These are phyloP conservation scores for Syndactyla subalaris DNA, from an alignment of 2,797 vertebrate species.

Conservation along the genomic window DNA sequence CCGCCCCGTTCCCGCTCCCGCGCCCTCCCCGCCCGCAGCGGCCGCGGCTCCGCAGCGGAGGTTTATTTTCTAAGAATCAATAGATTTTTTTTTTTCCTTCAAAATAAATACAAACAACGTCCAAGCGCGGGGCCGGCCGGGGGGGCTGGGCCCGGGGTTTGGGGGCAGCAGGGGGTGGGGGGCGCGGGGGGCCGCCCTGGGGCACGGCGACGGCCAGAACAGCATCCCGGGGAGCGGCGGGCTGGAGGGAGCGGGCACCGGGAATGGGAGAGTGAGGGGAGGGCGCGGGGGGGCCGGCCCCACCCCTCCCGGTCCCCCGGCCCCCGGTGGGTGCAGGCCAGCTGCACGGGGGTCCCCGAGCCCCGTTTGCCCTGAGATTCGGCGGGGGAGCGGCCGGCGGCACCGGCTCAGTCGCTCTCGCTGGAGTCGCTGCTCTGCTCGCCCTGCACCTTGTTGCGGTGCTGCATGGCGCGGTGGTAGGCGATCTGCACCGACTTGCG, in stretches of 20 bases:
- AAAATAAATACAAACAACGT: slow-evolving; percentile 85
- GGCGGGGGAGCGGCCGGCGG: background rate
- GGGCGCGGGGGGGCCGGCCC: background rate
- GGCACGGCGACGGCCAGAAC: background rate
- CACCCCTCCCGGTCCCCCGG: background rate
- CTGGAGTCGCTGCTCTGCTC: slow-evolving; percentile 98
- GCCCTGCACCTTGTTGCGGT: slow-evolving; percentile 98
- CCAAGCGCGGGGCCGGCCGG: slow-evolving; percentile 49
- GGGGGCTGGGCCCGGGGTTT: background rate
- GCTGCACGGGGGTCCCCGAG: slow-evolving; percentile 73
- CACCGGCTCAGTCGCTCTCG: slow-evolving; percentile 85
- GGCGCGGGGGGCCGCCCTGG: background rate
- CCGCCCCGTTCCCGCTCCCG: background rate
- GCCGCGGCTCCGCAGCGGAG: slow-evolving; percentile 58
- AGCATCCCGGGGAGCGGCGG: background rate
- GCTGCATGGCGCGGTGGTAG: slow-evolving; percentile 97
- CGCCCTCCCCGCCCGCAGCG: background rate
- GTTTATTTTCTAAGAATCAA: slow-evolving; percentile 83
- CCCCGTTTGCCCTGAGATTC: slow-evolving; percentile 77
- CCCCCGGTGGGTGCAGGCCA: slow-evolving; percentile 67
- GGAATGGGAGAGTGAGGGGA: background rate
- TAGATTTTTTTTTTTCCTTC: slow-evolving; percentile 78
- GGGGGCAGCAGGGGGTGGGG: background rate
- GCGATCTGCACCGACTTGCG: slow-evolving; percentile 98
- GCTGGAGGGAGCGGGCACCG: background rate